Evolutionary conservation across 2,888 invertebrate genomes (phyloP).

Genomic region (Lamproptera curius): DNA sequence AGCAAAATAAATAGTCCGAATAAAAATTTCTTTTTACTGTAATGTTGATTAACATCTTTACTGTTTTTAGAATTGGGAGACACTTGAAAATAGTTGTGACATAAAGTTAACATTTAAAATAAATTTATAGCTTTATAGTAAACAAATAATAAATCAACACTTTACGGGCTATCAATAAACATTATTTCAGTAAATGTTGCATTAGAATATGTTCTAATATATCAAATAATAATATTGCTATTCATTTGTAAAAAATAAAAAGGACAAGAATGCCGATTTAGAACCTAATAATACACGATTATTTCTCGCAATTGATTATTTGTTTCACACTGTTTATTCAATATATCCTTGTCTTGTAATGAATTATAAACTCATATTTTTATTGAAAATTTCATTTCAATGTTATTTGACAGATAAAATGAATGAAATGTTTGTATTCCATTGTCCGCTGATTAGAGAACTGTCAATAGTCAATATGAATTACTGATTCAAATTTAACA

Average conservation of each 20-base stretch:
- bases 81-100: conserved; percentile 71
- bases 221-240: conserved; percentile 1
- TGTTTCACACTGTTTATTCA: background rate
- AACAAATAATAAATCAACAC: conserved; percentile 15
- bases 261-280: background rate
- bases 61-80: conserved; percentile 55
- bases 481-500: too few species aligned
- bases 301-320: background rate
- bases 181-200: conserved; percentile 17
- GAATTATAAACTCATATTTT: conserved; percentile 8
- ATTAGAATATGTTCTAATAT: conserved; percentile 6
- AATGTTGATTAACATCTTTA: conserved; percentile 57
- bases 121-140: conserved; percentile 32
- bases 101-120: conserved; percentile 69
- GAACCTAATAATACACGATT: background rate
- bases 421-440: background rate
- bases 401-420: conserved; percentile 8
- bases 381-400: conserved; percentile 3
- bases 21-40: conserved; percentile 77
- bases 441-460: background rate
- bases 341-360: too few species aligned
- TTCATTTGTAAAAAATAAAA: conserved; percentile 8
- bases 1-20: conserved; percentile 92
- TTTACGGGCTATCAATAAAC: conserved; percentile 20
- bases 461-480: too few species aligned